Percentiles rank a stretch among this genome's conserved stretches.
These are phyloP conservation scores for Butorides virescens DNA, from an alignment of 2,113 vertebrate genomes.

Conservation along the genomic window DNA sequence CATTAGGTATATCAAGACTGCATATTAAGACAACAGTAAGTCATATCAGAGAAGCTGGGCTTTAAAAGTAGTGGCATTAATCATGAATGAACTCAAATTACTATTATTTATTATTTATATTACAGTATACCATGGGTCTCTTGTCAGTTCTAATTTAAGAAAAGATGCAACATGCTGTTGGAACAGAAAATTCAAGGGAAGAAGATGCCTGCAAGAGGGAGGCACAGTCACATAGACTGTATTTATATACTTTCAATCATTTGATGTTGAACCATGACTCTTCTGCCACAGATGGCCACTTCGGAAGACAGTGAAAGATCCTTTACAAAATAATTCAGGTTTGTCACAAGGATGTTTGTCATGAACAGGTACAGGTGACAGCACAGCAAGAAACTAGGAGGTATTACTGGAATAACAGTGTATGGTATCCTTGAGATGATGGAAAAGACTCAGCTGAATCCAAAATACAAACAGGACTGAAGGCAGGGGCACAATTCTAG, in stretches of 20 bases:
- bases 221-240: neutral
- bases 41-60: neutral
- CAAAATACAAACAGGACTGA: neutral
- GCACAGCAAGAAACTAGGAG: neutral
- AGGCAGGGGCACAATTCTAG: neutral
- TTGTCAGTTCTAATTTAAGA: neutral
- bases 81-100: constrained; percentile 25
- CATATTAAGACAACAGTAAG: neutral
- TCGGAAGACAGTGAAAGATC: neutral
- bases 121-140: neutral
- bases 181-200: neutral
- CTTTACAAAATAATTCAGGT: neutral
- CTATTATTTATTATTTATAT: constrained; percentile 36
- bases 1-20: neutral
- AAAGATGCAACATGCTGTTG: neutral
- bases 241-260: neutral
- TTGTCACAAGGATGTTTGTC: neutral
- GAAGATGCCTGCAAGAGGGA: neutral
- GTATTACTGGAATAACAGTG: neutral
- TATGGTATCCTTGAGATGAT: neutral
- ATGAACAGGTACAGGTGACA: neutral
- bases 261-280: neutral
- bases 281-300: neutral
- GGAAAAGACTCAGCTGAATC: neutral
- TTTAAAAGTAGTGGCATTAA: constrained; percentile 7